Percentiles rank a stretch among this genome's conserved stretches.
Evolutionary conservation across 2,113 vertebrate genomes (phyloP).

Genomic region (Entomyzon cyanotis): DNA sequence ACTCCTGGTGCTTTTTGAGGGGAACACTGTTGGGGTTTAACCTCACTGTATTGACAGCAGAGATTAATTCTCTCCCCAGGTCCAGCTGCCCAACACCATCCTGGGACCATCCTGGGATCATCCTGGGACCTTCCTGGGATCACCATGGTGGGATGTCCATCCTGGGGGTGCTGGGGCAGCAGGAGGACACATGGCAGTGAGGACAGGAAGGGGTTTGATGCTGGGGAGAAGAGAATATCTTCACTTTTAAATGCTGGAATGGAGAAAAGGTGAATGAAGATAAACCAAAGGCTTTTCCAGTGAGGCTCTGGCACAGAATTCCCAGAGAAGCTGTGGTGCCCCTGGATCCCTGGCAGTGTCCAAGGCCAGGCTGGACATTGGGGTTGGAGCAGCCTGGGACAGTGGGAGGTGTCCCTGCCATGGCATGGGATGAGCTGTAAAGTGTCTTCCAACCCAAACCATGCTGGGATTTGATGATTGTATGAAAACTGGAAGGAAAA

Average conservation of each 20-base stretch:
- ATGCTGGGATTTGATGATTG: background rate
- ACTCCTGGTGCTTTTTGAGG: background rate
- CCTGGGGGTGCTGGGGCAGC: background rate
- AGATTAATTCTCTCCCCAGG: rapidly evolving
- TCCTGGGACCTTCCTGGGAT: background rate
- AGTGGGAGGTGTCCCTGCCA: background rate
- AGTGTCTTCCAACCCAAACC: background rate
- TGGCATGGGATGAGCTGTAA: background rate
- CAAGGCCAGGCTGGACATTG: background rate
- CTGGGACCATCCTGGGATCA: background rate
- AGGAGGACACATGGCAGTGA: rapidly evolving
- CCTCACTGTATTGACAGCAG: rapidly evolving
- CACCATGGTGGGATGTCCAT: no score
- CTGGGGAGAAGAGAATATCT: rapidly evolving
- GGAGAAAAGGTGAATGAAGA: background rate
- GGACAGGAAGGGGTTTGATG: rapidly evolving
- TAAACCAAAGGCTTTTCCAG: background rate
- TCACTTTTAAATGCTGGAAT: rapidly evolving
- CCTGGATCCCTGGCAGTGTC: background rate
- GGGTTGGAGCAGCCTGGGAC: background rate
- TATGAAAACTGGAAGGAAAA: rapidly evolving
- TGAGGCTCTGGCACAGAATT: background rate
- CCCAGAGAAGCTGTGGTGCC: background rate
- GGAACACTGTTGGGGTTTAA: background rate
- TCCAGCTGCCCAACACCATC: background rate